Percentiles rank a stretch among this genome's conserved stretches.
Evolutionary conservation across 2,113 vertebrate genomes (phyloP).

Genomic region (Ifrita kowaldi): DNA sequence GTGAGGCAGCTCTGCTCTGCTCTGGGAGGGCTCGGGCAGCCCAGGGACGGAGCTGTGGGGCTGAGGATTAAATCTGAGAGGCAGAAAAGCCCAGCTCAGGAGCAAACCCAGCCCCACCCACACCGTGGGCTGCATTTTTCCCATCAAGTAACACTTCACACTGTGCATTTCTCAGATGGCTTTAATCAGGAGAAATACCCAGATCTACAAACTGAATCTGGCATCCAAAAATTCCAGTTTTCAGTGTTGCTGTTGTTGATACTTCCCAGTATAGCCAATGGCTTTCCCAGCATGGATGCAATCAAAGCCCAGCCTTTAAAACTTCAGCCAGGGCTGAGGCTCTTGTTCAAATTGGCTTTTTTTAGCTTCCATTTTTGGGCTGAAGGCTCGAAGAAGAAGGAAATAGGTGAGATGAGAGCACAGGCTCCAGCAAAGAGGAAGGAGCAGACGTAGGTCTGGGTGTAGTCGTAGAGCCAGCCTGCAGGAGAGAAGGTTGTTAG

Average conservation of each 20-base stretch:
- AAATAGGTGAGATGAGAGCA: conserved; percentile 84
- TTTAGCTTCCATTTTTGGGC: conserved; percentile 78
- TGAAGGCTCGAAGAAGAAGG: conserved; percentile 86
- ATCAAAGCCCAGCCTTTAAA: not conserved
- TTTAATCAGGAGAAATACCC: not conserved
- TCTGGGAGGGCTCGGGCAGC: too few relatives aligned
- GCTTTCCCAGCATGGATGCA: accelerated
- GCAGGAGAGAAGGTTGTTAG: conserved; percentile 10
- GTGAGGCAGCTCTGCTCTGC: not conserved
- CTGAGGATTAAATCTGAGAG: accelerated
- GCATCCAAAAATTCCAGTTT: not conserved
- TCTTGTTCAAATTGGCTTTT: conserved; percentile 1
- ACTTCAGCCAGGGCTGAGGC: not conserved
- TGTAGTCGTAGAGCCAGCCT: conserved; percentile 93
- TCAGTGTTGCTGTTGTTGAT: not conserved
- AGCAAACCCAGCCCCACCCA: accelerated
- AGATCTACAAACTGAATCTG: not conserved
- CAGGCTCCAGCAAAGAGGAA: conserved; percentile 90
- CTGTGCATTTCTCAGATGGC: not conserved
- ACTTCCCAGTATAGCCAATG: not conserved
- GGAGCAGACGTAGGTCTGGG: conserved; percentile 86
- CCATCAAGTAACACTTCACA: not conserved
- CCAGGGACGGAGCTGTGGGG: not conserved
- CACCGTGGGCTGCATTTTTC: accelerated
- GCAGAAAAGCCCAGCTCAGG: not conserved